Evolutionary conservation across 2,888 invertebrate species (phyloP).

Genomic region (Halictus ligatus): DNA sequence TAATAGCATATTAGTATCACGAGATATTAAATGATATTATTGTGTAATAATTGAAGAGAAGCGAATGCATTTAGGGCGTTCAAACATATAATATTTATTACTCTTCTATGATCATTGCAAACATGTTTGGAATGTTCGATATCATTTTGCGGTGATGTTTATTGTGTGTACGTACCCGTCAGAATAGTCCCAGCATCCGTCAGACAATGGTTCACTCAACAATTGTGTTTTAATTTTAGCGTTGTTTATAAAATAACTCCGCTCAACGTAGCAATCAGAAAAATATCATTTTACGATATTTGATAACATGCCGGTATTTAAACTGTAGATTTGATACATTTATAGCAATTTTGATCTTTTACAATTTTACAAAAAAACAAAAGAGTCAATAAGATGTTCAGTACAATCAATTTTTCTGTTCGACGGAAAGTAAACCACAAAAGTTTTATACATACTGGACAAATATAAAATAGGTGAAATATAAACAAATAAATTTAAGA

Average conservation of each 20-base stretch:
- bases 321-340: not conserved
- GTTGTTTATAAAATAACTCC: not conserved
- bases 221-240: not conserved
- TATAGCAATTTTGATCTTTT: not conserved
- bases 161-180: not conserved
- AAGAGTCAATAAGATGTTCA: not conserved
- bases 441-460: not conserved
- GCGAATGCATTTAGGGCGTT: not conserved
- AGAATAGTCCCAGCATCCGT: too few relatives aligned
- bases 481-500: not conserved
- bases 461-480: not conserved
- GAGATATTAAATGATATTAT: not conserved
- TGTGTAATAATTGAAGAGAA: not conserved
- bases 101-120: not conserved
- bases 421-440: not conserved
- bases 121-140: not conserved
- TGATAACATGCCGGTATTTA: not conserved
- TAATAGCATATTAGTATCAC: not conserved
- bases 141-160: not conserved
- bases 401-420: not conserved
- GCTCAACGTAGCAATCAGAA: not conserved
- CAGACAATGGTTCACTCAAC: not conserved
- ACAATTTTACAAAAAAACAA: not conserved
- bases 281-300: not conserved
- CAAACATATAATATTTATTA: not conserved